Conservation (phyloP, 2,113 vertebrate species). For the Heterotis niloticus region DNA sequence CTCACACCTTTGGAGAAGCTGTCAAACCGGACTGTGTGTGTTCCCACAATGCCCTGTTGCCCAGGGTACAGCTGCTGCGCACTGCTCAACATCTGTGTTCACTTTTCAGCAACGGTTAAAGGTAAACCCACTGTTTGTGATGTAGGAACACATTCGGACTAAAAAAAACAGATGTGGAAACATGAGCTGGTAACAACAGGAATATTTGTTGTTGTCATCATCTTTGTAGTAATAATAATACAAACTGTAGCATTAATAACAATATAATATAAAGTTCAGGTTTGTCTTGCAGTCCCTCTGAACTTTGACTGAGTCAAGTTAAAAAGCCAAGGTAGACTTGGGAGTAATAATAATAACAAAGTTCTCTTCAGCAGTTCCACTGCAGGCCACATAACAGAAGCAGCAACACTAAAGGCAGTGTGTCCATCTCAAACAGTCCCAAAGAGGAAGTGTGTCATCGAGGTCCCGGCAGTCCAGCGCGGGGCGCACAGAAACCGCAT, state of each 20-base stretch:
- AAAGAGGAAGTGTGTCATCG: slow-evolving; percentile 23
- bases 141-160: slow-evolving; percentile 32
- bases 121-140: too few species aligned
- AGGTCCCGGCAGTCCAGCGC: not conserved
- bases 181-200: slow-evolving; percentile 35
- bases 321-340: slow-evolving; percentile 16
- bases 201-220: slow-evolving; percentile 39
- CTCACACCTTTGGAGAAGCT: not conserved
- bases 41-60: slow-evolving; percentile 58
- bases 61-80: not conserved
- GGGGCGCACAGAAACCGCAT: not conserved
- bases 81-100: slow-evolving; percentile 40
- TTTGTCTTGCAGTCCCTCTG: slow-evolving; percentile 36
- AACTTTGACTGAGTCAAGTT: slow-evolving; percentile 40
- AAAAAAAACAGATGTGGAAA: not conserved
- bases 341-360: not conserved
- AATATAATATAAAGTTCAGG: slow-evolving; percentile 34
- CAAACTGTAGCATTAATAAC: slow-evolving; percentile 27
- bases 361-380: slow-evolving; percentile 42
- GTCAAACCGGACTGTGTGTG: not conserved
- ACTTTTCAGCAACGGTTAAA: slow-evolving; percentile 27
- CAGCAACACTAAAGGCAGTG: slow-evolving; percentile 41
- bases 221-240: slow-evolving; percentile 21
- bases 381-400: slow-evolving; percentile 39
- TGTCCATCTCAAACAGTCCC: slow-evolving; percentile 45